These are phyloP conservation scores for Spilosoma lubricipeda DNA, from an alignment of 2,888 invertebrate species.

Conservation along the genomic window DNA sequence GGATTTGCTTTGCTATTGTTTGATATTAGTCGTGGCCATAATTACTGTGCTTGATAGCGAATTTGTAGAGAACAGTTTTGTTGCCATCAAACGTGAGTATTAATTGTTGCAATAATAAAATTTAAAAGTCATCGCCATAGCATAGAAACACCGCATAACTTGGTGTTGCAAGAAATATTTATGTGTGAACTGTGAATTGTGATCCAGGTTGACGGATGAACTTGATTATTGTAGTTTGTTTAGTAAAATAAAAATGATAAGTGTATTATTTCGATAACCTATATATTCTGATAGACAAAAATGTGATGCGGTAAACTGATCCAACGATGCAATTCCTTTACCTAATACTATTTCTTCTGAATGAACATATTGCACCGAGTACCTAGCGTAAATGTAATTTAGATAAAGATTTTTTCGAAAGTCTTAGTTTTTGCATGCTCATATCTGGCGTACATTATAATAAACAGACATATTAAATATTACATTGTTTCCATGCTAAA, in stretches of 20 bases:
- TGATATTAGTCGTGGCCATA: neutral
- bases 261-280: neutral
- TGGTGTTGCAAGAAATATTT: constrained; percentile 80
- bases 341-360: neutral
- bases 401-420: neutral
- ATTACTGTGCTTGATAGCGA: constrained; percentile 12
- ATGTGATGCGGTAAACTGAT: neutral
- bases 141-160: constrained; percentile 76
- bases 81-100: constrained; percentile 80
- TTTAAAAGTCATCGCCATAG: constrained; percentile 66
- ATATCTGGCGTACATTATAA: neutral
- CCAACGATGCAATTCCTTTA: neutral
- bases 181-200: too few relatives aligned
- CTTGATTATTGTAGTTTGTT: constrained; percentile 23
- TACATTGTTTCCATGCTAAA: neutral
- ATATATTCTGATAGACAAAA: neutral
- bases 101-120: constrained; percentile 81
- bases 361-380: neutral
- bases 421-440: neutral
- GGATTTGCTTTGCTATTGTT: neutral
- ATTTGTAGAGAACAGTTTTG: constrained; percentile 58
- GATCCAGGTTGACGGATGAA: constrained; percentile 36
- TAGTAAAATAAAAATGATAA: neutral
- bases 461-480: neutral
- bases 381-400: neutral